phyloP scores from a whole-genome alignment of 2,888 invertebrate species.

The Liodrosophila aerea region DNA sequence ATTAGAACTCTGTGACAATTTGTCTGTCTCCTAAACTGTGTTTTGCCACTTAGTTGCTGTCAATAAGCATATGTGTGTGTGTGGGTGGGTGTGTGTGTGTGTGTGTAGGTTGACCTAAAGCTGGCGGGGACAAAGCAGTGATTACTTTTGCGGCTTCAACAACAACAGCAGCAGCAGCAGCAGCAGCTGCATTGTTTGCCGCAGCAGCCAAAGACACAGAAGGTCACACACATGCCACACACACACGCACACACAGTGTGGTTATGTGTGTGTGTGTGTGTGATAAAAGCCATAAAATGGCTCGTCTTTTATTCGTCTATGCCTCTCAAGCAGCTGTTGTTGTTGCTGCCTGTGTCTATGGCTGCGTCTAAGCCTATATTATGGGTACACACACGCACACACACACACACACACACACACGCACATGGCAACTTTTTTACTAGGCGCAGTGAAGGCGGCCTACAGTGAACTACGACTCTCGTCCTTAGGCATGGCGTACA shows the following conservation, averaged over 20 bases:
- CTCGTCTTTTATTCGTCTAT: conserved; percentile 37
- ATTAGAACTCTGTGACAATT: not conserved
- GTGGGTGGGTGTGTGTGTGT: conserved; percentile 1
- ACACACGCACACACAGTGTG: conserved; percentile 8
- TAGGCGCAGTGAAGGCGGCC: too few relatives aligned
- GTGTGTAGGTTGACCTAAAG: conserved; percentile 32
- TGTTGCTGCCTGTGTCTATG: conserved; percentile 34
- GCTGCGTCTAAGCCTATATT: conserved; percentile 32
- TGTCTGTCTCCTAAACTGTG: conserved; percentile 48
- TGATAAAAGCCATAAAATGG: conserved; percentile 39
- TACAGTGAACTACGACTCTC: too few relatives aligned
- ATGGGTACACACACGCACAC: conserved; percentile 11
- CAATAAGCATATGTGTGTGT: conserved; percentile 51
- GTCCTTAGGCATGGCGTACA: conserved; percentile 7
- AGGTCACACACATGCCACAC: conserved; percentile 53
- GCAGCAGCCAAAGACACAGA: conserved; percentile 67
- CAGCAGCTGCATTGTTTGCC: conserved; percentile 47
- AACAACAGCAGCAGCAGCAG: conserved; percentile 22
- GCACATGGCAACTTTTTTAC: too few relatives aligned
- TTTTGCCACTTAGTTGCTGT: conserved; percentile 63
- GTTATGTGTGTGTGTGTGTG: too few relatives aligned
- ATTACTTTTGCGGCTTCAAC: conserved; percentile 46
- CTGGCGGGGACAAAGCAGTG: conserved; percentile 49
- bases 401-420: conserved; percentile 7
- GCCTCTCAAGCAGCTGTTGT: conserved; percentile 6